Evolutionary conservation across 2,888 invertebrate species (phyloP).

Genomic region (Deilephila porcellus): DNA sequence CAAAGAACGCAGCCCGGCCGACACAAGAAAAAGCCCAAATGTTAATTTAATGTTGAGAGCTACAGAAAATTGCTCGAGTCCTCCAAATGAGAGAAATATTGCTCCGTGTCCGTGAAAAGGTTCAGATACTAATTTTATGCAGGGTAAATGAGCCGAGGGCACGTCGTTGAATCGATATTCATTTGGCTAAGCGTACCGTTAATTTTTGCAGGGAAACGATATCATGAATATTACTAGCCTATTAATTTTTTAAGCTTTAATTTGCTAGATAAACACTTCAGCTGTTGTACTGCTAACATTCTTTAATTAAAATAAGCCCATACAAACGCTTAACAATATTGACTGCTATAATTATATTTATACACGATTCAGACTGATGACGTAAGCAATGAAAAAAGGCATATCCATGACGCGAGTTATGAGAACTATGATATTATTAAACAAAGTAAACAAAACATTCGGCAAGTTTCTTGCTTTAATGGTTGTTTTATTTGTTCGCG

Average conservation of each 20-base stretch:
- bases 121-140: constrained; percentile 80
- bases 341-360: too few relatives aligned
- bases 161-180: constrained; percentile 75
- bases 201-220: constrained; percentile 70
- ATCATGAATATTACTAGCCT: constrained; percentile 68
- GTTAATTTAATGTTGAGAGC: constrained; percentile 83
- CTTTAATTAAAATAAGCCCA: neutral
- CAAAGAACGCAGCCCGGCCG: constrained; percentile 67
- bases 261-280: constrained; percentile 5
- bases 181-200: constrained; percentile 75
- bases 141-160: constrained; percentile 75
- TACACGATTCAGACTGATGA: neutral
- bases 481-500: constrained; percentile 78
- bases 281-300: neutral
- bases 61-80: constrained; percentile 79
- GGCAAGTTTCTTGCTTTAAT: constrained; percentile 76
- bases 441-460: constrained; percentile 75
- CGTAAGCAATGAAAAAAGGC: constrained; percentile 50
- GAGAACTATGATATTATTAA: constrained; percentile 61
- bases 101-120: constrained; percentile 69
- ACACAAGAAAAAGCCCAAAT: constrained; percentile 80
- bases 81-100: constrained; percentile 77
- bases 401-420: constrained; percentile 51
- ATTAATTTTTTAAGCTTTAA: constrained; percentile 47
- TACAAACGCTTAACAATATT: too few relatives aligned